These are phyloP conservation scores for Gephyroberyx darwinii DNA, from an alignment of 2,797 vertebrate species.

Conservation along the genomic window DNA sequence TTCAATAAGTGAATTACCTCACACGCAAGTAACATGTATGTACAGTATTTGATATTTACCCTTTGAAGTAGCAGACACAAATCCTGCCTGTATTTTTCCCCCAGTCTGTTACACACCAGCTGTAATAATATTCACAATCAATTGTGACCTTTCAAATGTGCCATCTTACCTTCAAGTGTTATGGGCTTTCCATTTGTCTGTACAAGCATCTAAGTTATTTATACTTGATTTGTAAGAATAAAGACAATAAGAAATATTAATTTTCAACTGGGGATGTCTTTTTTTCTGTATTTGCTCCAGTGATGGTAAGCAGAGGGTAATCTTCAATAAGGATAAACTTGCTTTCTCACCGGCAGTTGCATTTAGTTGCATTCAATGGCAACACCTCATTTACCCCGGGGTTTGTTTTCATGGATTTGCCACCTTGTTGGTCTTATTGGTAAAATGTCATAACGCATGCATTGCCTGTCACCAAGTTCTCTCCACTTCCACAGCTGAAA, in stretches of 20 bases:
- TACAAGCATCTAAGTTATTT: background rate
- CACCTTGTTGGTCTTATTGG: constrained; percentile 23
- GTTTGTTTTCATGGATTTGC: constrained; percentile 8
- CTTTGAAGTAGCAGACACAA: too few relatives aligned
- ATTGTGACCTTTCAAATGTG: constrained; percentile 1
- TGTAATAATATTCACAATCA: constrained; percentile 27
- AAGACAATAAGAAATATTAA: background rate
- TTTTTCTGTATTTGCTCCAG: background rate
- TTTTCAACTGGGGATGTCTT: background rate
- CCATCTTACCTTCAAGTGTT: constrained; percentile 10
- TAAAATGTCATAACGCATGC: constrained; percentile 29
- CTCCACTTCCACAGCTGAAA: constrained; percentile 12
- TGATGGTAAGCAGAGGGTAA: background rate
- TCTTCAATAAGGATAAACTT: background rate
- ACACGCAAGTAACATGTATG: too few relatives aligned
- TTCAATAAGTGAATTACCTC: too few relatives aligned
- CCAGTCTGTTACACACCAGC: constrained; percentile 7
- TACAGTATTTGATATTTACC: too few relatives aligned
- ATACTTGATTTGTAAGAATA: constrained; percentile 51
- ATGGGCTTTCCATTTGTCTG: constrained; percentile 8
- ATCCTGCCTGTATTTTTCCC: background rate
- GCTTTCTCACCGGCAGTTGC: background rate
- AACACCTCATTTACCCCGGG: background rate
- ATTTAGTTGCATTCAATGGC: background rate
- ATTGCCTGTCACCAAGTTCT: constrained; percentile 4